These are phyloP conservation scores for Struthio camelus DNA, from an alignment of 2,113 vertebrate genomes.

Conservation along the genomic window DNA sequence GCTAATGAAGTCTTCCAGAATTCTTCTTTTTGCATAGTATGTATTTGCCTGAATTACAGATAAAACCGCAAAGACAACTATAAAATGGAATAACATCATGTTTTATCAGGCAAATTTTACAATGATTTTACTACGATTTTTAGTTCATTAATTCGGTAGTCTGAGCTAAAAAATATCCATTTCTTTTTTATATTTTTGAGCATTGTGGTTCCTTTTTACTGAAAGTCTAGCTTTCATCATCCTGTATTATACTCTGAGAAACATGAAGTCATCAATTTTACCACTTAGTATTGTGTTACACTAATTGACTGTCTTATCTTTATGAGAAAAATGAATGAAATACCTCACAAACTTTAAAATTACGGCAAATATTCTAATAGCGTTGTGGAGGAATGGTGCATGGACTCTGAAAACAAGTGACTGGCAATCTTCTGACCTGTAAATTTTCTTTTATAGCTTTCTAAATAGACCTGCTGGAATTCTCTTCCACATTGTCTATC, in stretches of 20 bases:
- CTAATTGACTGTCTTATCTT: not conserved
- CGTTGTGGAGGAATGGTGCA: not conserved
- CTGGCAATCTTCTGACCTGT: not conserved
- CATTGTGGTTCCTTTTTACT: not conserved
- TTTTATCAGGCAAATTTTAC: not conserved
- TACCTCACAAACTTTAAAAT: not conserved
- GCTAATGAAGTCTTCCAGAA: not conserved
- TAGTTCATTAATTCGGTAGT: not conserved
- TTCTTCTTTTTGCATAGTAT: not conserved
- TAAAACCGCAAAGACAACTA: not conserved
- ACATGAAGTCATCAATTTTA: not conserved
- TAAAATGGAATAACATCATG: not conserved
- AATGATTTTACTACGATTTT: not conserved
- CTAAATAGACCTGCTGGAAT: not conserved
- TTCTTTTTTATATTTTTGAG: not conserved
- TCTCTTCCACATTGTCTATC: not conserved
- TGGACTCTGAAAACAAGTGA: not conserved
- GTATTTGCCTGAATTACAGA: not conserved
- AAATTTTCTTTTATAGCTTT: not conserved
- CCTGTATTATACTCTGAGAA: not conserved
- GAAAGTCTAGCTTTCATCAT: not conserved
- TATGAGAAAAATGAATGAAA: not conserved
- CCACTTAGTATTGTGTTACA: not conserved
- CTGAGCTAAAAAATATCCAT: fast-evolving
- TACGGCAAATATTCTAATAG: not conserved